Conservation (phyloP, 2,113 vertebrate species). For the Syngnathus floridae region DNA sequence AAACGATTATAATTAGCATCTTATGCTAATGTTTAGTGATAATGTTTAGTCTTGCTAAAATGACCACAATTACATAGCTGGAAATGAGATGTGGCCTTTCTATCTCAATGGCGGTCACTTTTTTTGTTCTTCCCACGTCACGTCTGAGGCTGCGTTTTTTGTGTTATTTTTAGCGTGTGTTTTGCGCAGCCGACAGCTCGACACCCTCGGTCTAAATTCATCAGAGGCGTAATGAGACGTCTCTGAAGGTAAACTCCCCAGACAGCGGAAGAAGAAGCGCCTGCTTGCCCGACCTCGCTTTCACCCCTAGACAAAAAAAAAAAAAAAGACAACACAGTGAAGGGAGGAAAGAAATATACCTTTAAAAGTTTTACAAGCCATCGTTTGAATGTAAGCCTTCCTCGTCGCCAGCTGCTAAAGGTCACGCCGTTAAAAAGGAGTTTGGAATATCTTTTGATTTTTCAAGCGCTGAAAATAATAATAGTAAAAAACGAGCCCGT, state of each 20-base stretch:
- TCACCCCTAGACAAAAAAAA: constrained; percentile 1
- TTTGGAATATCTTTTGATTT: constrained; percentile 40
- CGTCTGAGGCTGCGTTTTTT: background rate
- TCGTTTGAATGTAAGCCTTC: constrained; percentile 45
- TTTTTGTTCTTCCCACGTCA: background rate
- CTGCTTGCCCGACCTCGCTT: constrained; percentile 51
- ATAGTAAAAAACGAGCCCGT: constrained; percentile 48
- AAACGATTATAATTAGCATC: too few species aligned
- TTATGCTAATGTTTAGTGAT: too few species aligned
- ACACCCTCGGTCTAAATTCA: constrained; percentile 56
- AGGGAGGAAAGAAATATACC: constrained; percentile 16
- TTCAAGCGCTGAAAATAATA: constrained; percentile 23
- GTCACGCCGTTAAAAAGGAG: constrained; percentile 47
- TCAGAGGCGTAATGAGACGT: constrained; percentile 47
- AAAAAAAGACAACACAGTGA: background rate
- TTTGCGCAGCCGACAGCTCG: constrained; percentile 38
- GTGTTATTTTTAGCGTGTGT: constrained; percentile 24
- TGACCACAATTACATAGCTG: too few species aligned
- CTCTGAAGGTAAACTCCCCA: constrained; percentile 49
- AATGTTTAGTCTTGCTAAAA: too few species aligned
- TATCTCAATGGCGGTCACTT: background rate
- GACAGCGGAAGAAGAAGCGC: constrained; percentile 31
- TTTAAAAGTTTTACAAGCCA: constrained; percentile 33
- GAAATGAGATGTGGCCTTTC: too few species aligned
- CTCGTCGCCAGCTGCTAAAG: constrained; percentile 54